Evolutionary conservation across 2,113 vertebrate species (phyloP).

Genomic region (Phodopus roborovskii): DNA sequence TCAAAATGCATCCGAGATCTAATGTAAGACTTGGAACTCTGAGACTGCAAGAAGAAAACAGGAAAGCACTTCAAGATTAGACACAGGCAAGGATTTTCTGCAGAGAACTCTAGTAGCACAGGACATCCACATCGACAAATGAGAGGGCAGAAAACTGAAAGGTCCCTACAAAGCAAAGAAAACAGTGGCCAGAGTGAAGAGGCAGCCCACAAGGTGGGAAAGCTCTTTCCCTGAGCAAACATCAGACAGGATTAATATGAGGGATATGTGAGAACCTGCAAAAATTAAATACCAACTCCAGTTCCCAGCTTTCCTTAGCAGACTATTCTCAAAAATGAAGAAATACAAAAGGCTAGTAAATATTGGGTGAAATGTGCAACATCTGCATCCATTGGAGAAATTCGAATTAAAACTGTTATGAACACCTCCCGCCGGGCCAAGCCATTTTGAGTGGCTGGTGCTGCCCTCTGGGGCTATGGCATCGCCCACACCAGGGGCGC

Average conservation of each 20-base stretch:
- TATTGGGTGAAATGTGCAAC: background rate
- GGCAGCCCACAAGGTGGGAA: background rate
- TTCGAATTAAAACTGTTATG: background rate
- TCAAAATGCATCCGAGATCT: background rate
- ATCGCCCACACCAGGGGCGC: background rate
- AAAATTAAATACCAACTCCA: background rate
- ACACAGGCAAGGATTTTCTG: background rate
- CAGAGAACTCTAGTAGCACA: background rate
- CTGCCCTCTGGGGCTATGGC: background rate
- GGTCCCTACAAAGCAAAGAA: background rate
- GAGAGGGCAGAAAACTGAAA: background rate
- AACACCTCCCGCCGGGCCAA: accelerated
- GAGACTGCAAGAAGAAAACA: background rate
- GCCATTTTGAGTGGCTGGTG: background rate
- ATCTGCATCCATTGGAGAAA: background rate
- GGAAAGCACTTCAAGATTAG: background rate
- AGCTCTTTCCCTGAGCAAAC: background rate
- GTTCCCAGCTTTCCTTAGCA: background rate
- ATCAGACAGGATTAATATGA: background rate
- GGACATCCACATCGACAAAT: background rate
- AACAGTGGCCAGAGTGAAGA: background rate
- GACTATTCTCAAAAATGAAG: background rate
- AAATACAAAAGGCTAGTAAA: background rate
- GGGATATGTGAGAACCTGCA: background rate
- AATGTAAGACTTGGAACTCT: background rate